A percentile compares a stretch with the other conserved stretches of the same genome.
phyloP scores from a whole-genome alignment of 2,797 vertebrate genomes.

The Psittacula derbiana region DNA sequence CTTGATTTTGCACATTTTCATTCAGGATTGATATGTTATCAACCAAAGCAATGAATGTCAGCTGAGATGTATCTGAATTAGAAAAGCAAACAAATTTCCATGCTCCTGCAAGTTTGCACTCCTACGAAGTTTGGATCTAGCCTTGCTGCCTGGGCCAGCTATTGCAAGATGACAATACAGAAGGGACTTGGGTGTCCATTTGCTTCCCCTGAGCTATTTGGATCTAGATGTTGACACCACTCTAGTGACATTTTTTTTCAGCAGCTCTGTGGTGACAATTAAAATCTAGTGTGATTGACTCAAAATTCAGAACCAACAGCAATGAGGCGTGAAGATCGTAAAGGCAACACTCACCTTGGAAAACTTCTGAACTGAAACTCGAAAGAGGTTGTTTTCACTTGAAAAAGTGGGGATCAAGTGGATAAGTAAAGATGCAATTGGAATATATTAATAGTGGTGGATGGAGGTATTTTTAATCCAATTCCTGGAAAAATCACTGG shows the following conservation, averaged over 20 bases:
- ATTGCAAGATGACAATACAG: not conserved
- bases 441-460: not conserved
- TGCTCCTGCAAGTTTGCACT: not conserved
- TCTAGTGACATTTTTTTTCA: not conserved
- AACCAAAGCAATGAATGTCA: not conserved
- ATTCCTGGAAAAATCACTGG: not conserved
- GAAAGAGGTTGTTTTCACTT: not conserved
- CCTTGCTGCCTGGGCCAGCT: not conserved
- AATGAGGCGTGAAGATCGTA: not conserved
- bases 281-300: not conserved
- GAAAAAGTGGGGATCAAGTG: not conserved
- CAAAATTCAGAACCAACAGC: slow-evolving; percentile 25
- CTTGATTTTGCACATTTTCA: not conserved
- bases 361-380: not conserved
- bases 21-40: not conserved
- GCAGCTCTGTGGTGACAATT: not conserved
- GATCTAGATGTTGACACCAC: not conserved
- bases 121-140: not conserved
- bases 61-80: not conserved
- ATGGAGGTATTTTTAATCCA: not conserved
- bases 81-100: not conserved
- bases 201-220: not conserved
- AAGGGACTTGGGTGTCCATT: not conserved
- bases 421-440: not conserved
- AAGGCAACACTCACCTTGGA: not conserved